Percentiles rank a stretch among this genome's conserved stretches.
These are phyloP conservation scores for Enoplosus armatus DNA, from an alignment of 2,797 vertebrate species.

Conservation along the genomic window DNA sequence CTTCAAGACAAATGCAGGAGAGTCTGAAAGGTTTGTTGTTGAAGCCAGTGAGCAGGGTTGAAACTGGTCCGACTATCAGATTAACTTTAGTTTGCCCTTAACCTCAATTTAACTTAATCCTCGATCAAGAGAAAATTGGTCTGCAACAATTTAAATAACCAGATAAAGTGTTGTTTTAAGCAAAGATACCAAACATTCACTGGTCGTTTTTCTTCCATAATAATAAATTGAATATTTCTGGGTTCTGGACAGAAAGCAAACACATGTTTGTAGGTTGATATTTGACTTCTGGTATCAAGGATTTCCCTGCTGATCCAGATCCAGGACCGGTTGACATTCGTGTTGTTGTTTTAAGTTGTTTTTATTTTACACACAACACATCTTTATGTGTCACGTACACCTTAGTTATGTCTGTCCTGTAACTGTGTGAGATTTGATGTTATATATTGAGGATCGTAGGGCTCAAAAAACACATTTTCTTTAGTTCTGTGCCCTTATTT, in stretches of 20 bases:
- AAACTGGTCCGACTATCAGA: constrained; percentile 9
- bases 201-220: not conserved
- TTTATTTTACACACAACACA: no score
- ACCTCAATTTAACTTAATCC: not conserved
- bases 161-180: not conserved
- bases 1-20: constrained; percentile 12
- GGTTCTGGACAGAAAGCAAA: not conserved
- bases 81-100: not conserved
- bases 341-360: not conserved
- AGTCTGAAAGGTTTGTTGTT: constrained; percentile 5
- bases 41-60: not conserved
- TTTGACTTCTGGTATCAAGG: not conserved
- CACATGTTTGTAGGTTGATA: no score
- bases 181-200: not conserved
- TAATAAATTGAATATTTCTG: not conserved
- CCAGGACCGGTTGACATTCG: not conserved
- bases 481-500: not conserved
- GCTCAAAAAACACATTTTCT: not conserved
- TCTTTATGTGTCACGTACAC: no score
- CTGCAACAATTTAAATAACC: not conserved
- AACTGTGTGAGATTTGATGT: not conserved
- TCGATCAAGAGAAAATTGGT: not conserved
- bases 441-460: not conserved
- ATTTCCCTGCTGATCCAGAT: not conserved
- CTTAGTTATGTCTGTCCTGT: not conserved